Conservation (phyloP, 1,140 invertebrate genomes). For the Brachionus plicatilis region DNA sequence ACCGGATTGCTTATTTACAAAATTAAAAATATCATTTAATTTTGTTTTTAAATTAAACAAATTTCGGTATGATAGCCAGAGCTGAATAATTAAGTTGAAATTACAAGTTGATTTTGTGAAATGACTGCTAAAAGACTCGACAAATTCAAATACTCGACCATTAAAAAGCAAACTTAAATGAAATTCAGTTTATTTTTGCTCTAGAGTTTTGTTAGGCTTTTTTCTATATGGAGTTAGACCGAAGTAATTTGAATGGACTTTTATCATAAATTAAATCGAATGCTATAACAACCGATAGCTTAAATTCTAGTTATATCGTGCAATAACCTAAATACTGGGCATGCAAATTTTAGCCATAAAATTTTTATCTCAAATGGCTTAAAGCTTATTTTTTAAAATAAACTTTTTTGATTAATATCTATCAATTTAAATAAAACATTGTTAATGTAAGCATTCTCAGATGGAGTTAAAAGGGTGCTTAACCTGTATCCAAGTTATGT, state of each 20-base stretch:
- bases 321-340: neutral
- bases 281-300: conserved; percentile 21
- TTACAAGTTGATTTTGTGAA: neutral
- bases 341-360: neutral
- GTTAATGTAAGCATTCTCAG: neutral
- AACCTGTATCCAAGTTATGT: conserved; percentile 19
- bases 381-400: neutral
- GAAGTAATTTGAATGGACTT: conserved; percentile 17
- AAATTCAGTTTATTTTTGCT: neutral
- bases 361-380: neutral
- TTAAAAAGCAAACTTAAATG: neutral
- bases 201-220: conserved; percentile 10
- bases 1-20: neutral
- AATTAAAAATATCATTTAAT: neutral
- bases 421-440: neutral
- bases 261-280: conserved; percentile 31
- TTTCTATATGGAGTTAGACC: neutral
- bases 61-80: neutral
- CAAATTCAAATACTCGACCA: neutral
- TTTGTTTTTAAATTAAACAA: neutral
- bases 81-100: neutral
- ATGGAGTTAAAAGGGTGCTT: neutral
- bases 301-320: neutral
- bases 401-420: neutral
- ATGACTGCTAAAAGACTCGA: neutral